Evolutionary conservation across 2,113 vertebrate genomes (phyloP), one percentile per base, ranked within the genome.

Genomic region (Macrotis lagotis): DNA sequence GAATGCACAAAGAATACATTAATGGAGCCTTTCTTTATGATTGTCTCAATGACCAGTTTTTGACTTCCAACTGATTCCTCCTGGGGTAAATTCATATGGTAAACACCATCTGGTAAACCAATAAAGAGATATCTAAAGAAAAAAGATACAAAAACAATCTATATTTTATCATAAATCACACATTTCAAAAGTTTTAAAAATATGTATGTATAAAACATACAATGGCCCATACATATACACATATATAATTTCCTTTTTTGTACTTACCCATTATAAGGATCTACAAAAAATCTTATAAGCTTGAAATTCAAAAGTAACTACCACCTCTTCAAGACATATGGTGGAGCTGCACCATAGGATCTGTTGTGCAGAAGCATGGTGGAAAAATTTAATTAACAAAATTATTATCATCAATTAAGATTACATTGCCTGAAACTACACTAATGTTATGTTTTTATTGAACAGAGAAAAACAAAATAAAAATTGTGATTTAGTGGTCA

Each of bases 321-420:
- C n/a, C 55, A 94, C 49, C 52, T 89, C 51, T 59, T 44, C 90
- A 91, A 26, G 7, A 37, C n/a, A 49, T 94, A 26, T 44, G 8
- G 12, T 89, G 66, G 66, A 74, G 5, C 37, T 74, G 16, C 31
- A 49, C 12, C 47, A n/a, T 66, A 66, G 48, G 44, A 59, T 74
- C 53, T 90, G 48, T 24, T 90, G 48, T 55, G 66, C 66, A 74
- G 55, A 90, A 59, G 91, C 50, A 59, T 90, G 66, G 37, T 94
- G 93, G 31, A 37, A 51, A 51, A n/a, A 28, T 47, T 3, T 89
- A 74, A 93, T 44, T 31, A 44, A 51, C 44, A n/a, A 49, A 49
- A 53, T 91, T 53, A 31, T 55, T 47, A 25, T 48, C n/a, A 26
- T 7, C 51, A 51, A 48, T 91, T 51, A 51, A 28, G 91, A 25